A percentile compares a stretch with the other conserved stretches of the same genome.
Conservation (phyloP, 2,888 invertebrate genomes). For the Calliopum simillimum region DNA sequence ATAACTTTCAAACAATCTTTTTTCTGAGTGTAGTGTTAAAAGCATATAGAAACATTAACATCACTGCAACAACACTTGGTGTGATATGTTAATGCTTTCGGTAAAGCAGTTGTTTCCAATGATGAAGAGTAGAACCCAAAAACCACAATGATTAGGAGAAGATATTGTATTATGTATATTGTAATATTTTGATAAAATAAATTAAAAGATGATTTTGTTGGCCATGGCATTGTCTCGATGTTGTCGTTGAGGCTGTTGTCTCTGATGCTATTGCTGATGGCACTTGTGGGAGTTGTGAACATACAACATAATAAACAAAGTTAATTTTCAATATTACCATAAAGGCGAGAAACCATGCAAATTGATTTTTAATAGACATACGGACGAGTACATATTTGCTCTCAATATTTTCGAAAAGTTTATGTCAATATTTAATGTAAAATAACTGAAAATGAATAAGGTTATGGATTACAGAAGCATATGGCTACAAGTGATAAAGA, state of each 20-base stretch:
- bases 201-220: slow-evolving; percentile 1
- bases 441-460: too few species aligned
- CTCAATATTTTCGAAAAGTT: too few species aligned
- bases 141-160: slow-evolving; percentile 32
- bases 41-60: too few species aligned
- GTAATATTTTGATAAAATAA: slow-evolving; percentile 8
- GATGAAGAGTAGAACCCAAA: neutral
- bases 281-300: slow-evolving; percentile 1
- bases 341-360: slow-evolving; percentile 1
- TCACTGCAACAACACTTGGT: neutral
- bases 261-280: neutral
- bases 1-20: too few species aligned
- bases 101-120: neutral
- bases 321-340: slow-evolving; percentile 13
- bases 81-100: neutral
- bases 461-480: too few species aligned
- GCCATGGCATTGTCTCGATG: neutral
- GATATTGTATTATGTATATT: slow-evolving; percentile 15
- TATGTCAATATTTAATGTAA: too few species aligned
- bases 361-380: slow-evolving; percentile 10
- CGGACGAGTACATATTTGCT: too few species aligned
- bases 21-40: too few species aligned
- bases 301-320: slow-evolving; percentile 13
- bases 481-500: too few species aligned
- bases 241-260: neutral